Conservation (phyloP, 2,888 invertebrate species). For the Bellardia pandia region DNA sequence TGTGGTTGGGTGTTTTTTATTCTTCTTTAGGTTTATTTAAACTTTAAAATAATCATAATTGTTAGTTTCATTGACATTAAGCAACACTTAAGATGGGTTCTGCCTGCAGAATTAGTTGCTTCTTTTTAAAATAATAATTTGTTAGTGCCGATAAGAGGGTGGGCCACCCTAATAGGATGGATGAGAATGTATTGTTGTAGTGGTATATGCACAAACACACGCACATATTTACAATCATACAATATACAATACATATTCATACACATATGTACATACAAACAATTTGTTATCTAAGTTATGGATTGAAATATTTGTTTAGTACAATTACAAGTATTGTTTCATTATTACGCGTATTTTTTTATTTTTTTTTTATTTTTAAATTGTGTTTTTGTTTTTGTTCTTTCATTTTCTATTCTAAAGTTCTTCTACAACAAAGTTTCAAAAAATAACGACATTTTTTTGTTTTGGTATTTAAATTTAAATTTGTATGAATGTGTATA, state of each 20-base stretch:
- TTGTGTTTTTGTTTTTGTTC: no score
- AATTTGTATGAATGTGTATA: slow-evolving; percentile 9
- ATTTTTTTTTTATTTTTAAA: background rate
- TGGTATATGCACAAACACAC: background rate
- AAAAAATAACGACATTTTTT: slow-evolving; percentile 47
- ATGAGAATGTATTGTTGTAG: background rate
- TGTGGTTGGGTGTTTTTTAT: no score
- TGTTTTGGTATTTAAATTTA: background rate
- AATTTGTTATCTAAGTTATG: slow-evolving; percentile 10
- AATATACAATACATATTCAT: background rate
- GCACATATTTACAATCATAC: background rate
- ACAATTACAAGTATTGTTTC: background rate
- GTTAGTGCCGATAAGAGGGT: background rate
- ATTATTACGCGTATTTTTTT: background rate
- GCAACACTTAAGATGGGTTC: slow-evolving; percentile 40
- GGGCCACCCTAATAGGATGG: background rate
- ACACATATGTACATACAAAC: slow-evolving; percentile 54
- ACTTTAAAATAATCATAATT: background rate
- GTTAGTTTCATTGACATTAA: background rate
- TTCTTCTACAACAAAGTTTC: slow-evolving; percentile 33
- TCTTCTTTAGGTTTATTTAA: background rate
- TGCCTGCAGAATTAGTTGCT: slow-evolving; percentile 49
- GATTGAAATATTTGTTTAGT: background rate
- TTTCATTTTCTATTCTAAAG: slow-evolving; percentile 4
- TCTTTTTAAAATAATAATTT: background rate